A percentile compares a stretch with the other conserved stretches of the same genome.
Conservation (phyloP, 2,113 vertebrate species). For the Penelope pileata region DNA sequence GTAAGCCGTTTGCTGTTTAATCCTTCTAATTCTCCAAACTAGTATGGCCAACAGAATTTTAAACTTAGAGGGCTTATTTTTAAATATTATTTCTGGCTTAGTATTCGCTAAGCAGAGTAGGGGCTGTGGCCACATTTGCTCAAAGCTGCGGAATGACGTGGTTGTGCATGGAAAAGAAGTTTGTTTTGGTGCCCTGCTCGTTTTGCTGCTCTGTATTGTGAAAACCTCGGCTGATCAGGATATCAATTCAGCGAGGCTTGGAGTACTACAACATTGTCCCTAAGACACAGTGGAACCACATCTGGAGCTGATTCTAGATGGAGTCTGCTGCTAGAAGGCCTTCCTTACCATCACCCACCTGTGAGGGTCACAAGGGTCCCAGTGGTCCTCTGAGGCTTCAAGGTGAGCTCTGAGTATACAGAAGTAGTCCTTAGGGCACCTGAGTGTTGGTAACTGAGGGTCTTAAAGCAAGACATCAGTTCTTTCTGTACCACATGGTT, state of each 20-base stretch:
- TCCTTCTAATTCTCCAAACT: neutral
- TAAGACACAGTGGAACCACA: accelerated
- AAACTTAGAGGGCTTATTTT: neutral
- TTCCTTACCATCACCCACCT: neutral
- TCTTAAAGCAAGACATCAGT: neutral
- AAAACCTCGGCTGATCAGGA: neutral
- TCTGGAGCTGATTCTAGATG: neutral
- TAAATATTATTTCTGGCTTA: neutral
- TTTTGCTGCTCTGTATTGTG: neutral
- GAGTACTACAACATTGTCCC: neutral
- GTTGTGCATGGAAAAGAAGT: neutral
- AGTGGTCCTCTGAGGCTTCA: neutral
- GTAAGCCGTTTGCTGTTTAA: neutral
- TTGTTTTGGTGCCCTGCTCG: neutral
- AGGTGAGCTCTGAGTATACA: neutral
- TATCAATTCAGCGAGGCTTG: neutral
- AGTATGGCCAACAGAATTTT: neutral
- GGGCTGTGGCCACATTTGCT: neutral
- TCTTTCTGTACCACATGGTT: neutral
- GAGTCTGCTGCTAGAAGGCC: neutral
- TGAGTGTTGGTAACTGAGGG: neutral
- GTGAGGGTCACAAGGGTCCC: neutral
- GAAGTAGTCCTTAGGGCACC: neutral
- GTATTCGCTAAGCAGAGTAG: neutral
- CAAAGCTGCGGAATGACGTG: accelerated